Conservation (phyloP, 2,797 vertebrate species). For the Catostomus latipinnis region DNA sequence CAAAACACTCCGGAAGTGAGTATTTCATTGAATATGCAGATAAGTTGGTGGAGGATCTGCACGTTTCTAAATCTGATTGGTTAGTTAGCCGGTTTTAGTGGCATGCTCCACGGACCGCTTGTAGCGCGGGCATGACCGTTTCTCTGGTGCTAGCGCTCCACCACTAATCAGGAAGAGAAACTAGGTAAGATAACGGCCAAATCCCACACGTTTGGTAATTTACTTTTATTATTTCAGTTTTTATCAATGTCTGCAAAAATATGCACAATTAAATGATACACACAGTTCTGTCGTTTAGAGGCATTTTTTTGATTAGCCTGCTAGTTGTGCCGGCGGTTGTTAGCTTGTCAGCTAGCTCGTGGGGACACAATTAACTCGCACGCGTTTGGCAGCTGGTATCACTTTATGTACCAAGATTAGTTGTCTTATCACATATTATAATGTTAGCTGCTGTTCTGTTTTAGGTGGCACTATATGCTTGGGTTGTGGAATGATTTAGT, state of each 20-base stretch:
- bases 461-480: not conserved
- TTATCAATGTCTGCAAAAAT: not conserved
- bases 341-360: conserved; percentile 44
- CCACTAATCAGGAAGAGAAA: conserved; percentile 17
- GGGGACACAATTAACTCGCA: not conserved
- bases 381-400: not conserved
- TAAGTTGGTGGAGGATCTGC: conserved; percentile 16
- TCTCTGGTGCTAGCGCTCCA: conserved; percentile 31
- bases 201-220: not conserved
- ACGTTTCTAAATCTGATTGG: conserved; percentile 36
- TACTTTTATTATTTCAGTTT: not conserved
- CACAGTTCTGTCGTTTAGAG: not conserved
- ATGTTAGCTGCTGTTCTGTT: not conserved
- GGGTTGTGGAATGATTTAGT: not conserved
- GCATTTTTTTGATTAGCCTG: not conserved
- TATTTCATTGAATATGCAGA: not conserved
- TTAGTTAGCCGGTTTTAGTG: conserved; percentile 49
- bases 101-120: conserved; percentile 39
- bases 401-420: not conserved
- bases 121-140: conserved; percentile 38
- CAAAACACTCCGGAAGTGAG: not conserved
- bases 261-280: not conserved
- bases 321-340: conserved; percentile 34
- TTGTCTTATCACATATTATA: not conserved
- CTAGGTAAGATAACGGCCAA: conserved; percentile 30